phyloP scores from a whole-genome alignment of 2,113 vertebrate species.

The Spermophilus dauricus region DNA sequence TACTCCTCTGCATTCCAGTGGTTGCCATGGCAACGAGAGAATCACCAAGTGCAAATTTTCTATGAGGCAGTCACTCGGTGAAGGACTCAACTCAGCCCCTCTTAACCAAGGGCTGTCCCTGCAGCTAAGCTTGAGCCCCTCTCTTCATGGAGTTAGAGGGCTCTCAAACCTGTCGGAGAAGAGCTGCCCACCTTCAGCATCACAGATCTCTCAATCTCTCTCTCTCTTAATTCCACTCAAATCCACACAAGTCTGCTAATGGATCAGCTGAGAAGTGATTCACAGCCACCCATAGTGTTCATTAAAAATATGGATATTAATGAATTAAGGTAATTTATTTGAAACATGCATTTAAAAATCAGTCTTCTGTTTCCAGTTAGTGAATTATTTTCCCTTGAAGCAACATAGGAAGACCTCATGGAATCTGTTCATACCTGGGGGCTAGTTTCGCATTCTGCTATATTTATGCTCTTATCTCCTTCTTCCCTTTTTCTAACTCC shows the following conservation, averaged over 20 bases:
- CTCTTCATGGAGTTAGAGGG: slow-evolving; percentile 20
- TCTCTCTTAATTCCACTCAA: background rate
- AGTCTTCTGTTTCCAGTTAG: slow-evolving; percentile 40
- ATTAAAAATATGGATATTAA: slow-evolving; percentile 67
- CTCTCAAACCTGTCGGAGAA: slow-evolving; percentile 5
- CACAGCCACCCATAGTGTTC: background rate
- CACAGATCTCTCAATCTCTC: slow-evolving; percentile 3
- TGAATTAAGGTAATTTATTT: slow-evolving; percentile 60
- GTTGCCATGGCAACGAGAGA: slow-evolving; percentile 78
- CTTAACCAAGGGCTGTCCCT: slow-evolving; percentile 27
- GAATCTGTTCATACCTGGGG: background rate
- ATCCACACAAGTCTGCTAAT: background rate
- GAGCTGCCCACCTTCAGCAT: slow-evolving; percentile 51
- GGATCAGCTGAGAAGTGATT: slow-evolving; percentile 52
- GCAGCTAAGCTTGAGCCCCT: background rate
- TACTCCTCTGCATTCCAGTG: slow-evolving; percentile 57
- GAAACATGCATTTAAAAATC: slow-evolving; percentile 59
- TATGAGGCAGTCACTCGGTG: slow-evolving; percentile 4
- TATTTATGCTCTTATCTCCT: background rate
- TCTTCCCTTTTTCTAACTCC: background rate
- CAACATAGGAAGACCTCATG: background rate
- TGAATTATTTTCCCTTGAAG: background rate
- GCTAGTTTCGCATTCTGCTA: background rate
- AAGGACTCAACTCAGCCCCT: slow-evolving; percentile 44
- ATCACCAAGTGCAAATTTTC: slow-evolving; percentile 57